Evolutionary conservation across 2,113 vertebrate species (phyloP).

Genomic region (Setophaga kirtlandii): DNA sequence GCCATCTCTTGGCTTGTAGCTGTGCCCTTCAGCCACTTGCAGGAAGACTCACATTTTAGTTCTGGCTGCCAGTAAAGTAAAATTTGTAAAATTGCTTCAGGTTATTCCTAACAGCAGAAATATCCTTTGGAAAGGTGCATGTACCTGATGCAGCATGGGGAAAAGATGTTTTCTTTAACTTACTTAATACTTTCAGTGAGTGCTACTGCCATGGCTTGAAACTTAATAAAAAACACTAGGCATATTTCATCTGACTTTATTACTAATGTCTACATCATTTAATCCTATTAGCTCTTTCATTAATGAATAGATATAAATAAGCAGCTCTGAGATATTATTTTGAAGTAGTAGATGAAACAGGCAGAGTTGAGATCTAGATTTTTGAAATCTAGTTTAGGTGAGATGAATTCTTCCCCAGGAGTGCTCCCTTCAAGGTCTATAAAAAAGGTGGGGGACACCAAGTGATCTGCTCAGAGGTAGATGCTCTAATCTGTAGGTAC

Average conservation of each 20-base stretch:
- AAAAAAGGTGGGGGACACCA: not conserved
- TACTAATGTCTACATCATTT: not conserved
- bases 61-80: not conserved
- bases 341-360: not conserved
- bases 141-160: fast-evolving
- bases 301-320: not conserved
- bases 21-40: not conserved
- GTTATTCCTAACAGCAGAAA: not conserved
- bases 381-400: not conserved
- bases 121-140: not conserved
- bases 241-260: not conserved
- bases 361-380: not conserved
- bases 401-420: not conserved
- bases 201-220: not conserved
- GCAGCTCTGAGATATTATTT: not conserved
- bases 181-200: not conserved
- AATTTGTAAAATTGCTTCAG: not conserved
- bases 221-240: not conserved
- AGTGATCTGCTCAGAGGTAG: not conserved
- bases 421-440: not conserved
- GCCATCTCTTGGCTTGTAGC: not conserved
- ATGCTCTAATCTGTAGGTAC: not conserved
- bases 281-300: not conserved
- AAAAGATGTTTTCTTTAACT: not conserved
- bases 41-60: not conserved